Base-by-base conservation (phyloP, 2,888 invertebrate genomes). In the Sicus ferrugineus region DNA sequence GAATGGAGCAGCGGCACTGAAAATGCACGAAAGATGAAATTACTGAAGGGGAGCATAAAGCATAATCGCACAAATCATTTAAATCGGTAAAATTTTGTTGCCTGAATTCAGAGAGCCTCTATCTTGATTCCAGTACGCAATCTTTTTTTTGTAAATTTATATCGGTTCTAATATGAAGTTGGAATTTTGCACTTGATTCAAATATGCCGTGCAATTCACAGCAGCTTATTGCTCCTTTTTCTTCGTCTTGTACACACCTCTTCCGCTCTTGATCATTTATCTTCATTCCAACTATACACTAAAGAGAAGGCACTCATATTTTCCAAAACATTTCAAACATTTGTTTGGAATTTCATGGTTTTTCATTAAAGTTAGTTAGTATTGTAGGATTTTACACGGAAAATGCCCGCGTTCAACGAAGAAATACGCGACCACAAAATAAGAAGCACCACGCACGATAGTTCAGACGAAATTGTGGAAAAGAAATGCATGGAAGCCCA, bases 41-140 rank as follows among this genome's bases (percentile, higher is more conserved):
- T 42, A 56, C 56, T 30, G 54, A 56, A 66, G 56, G 38, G 26
- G 38, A 76, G 68, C 73, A 74, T 73, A 78, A 77, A 78, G 75
- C 73, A 73, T 74, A 76, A 79, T 76, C 76, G 76, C 73, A 71
- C 73, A 72, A 76, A 75, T 76, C 77, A 76, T 77, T 79, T 77
- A 78, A 75, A 73, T 74, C 72, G 59, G 73, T 34, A 65, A 65
- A 65, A 42, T 11, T 65, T 52, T n/a, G 28, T 11, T 54, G 11
- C 16, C 28, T 54, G 54, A 26, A 28, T 54, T 6, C 23, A 26
- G 14, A 6, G 23, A 5, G n/a, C 14, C 23, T 5, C 28, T 54
- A 28, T 2, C 14, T 54, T 14, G 4, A 3, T 14, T 11, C 14
- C 11, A 23, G 23, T 26, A 54, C 16, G 6, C 4, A 26, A 54